Evolutionary conservation across 2,888 invertebrate species (phyloP).

Genomic region (Trichopoda pennipes): DNA sequence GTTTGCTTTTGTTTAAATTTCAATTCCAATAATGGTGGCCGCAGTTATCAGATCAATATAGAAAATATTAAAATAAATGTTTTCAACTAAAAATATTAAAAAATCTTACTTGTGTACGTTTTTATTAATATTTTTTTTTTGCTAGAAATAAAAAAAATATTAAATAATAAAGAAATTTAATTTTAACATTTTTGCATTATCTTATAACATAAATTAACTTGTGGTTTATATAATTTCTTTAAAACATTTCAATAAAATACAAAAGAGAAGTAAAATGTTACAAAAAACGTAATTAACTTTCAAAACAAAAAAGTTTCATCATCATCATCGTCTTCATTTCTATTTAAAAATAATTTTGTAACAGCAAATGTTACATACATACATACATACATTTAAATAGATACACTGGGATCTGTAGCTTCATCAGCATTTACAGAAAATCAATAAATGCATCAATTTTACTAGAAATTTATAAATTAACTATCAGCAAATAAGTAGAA

Average conservation of each 20-base stretch:
- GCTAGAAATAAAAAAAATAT: too few relatives aligned
- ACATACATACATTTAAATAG: background rate
- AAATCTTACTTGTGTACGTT: too few relatives aligned
- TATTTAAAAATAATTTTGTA: too few relatives aligned
- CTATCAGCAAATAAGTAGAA: conserved; percentile 14
- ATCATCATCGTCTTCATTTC: conserved; percentile 3
- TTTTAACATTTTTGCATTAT: conserved; percentile 14
- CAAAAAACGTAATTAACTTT: conserved; percentile 7
- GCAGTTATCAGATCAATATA: too few relatives aligned
- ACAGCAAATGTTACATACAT: too few relatives aligned
- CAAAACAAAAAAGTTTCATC: background rate
- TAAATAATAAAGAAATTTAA: background rate
- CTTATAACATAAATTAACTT: conserved; percentile 3
- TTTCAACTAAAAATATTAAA: too few relatives aligned
- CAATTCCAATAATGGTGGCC: too few relatives aligned
- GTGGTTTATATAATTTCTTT: conserved; percentile 11
- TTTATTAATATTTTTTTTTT: too few relatives aligned
- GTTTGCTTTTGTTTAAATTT: too few relatives aligned
- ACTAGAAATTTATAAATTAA: conserved; percentile 19
- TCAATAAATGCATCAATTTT: background rate
- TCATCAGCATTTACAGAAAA: conserved; percentile 9
- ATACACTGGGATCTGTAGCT: too few relatives aligned
- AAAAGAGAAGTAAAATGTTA: background rate
- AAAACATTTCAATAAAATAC: background rate
- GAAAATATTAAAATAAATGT: too few relatives aligned